A percentile compares a stretch with the other conserved stretches of the same genome.
phyloP scores from a whole-genome alignment of 2,888 invertebrate species.

The Acanthosepion lycidas region DNA sequence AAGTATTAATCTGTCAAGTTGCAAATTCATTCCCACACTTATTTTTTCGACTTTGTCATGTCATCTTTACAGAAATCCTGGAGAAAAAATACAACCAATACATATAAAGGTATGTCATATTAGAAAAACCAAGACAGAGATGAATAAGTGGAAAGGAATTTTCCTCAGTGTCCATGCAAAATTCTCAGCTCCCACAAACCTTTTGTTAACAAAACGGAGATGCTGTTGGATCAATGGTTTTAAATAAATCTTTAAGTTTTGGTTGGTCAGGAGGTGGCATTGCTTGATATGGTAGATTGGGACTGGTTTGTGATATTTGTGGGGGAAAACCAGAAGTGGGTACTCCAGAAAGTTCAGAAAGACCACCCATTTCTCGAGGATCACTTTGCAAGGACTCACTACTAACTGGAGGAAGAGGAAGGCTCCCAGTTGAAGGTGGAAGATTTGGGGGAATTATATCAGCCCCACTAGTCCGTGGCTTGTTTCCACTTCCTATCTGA shows the following conservation, averaged over 20 bases:
- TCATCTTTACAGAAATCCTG: background rate
- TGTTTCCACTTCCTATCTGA: conserved; percentile 46
- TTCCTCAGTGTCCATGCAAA: background rate
- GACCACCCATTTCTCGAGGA: conserved; percentile 46
- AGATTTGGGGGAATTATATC: conserved; percentile 44
- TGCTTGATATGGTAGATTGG: conserved; percentile 39
- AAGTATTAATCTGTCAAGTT: background rate
- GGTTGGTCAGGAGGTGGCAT: conserved; percentile 56
- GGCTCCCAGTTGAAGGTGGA: conserved; percentile 36
- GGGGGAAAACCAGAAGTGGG: conserved; percentile 40
- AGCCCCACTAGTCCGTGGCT: conserved; percentile 45
- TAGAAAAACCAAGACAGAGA: conserved; percentile 8
- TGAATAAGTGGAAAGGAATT: conserved; percentile 36
- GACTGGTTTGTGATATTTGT: conserved; percentile 6
- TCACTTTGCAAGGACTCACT: conserved; percentile 52
- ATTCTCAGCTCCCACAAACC: conserved; percentile 6
- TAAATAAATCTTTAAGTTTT: conserved; percentile 73
- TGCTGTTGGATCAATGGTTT: conserved; percentile 75
- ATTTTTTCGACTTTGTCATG: background rate
- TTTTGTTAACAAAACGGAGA: conserved; percentile 74
- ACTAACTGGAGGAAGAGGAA: conserved; percentile 53
- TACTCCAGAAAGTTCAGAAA: background rate
- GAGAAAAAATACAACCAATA: background rate
- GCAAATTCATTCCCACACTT: background rate
- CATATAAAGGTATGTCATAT: background rate